A percentile compares a stretch with the other conserved stretches of the same genome.
Conservation (phyloP, 2,888 invertebrate genomes). For the Seladonia tumulorum region DNA sequence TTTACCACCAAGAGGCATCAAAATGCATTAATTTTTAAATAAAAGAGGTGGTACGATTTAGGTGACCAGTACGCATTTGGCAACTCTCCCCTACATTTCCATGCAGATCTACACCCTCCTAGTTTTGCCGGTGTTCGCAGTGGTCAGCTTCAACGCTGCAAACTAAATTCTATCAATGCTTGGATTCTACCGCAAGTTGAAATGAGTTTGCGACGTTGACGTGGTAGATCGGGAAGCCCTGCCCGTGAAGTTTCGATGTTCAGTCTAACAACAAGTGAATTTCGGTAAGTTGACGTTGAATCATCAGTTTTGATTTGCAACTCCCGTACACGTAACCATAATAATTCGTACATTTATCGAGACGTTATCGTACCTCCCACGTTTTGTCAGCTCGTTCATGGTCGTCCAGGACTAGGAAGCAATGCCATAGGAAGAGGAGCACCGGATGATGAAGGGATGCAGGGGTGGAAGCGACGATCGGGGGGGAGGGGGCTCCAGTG, state of each 20-base stretch:
- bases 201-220: neutral
- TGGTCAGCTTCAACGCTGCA: neutral
- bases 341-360: too few species aligned
- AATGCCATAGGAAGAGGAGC: neutral
- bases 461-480: neutral
- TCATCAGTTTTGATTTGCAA: neutral
- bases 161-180: neutral
- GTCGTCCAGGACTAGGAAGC: neutral
- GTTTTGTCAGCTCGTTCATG: neutral
- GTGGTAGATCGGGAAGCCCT: neutral
- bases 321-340: neutral
- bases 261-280: neutral
- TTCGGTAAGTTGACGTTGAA: too few species aligned
- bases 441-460: neutral
- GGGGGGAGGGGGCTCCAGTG: constrained; percentile 27
- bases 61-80: too few species aligned
- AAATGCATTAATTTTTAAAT: too few species aligned
- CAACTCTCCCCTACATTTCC: too few species aligned
- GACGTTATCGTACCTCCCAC: neutral
- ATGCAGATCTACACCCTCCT: neutral
- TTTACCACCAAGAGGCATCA: too few species aligned
- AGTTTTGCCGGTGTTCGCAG: neutral
- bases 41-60: too few species aligned
- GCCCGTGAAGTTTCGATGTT: neutral
- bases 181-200: neutral